Percentiles rank a stretch among this genome's conserved stretches.
phyloP scores from a whole-genome alignment of 2,888 invertebrate species.

The Eupsilia transversa region DNA sequence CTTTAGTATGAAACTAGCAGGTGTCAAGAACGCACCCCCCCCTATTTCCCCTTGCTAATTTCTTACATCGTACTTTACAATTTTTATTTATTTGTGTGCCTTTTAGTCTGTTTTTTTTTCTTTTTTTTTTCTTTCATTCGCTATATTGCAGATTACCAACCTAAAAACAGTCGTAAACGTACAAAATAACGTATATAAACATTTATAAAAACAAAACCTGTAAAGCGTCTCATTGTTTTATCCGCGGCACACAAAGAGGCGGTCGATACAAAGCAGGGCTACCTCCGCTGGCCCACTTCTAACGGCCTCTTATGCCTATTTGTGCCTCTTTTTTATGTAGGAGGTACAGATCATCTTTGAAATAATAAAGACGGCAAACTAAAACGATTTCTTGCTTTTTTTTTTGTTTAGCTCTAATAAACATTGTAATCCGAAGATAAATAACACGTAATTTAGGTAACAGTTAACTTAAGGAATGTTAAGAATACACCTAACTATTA shows the following conservation, averaged over 20 bases:
- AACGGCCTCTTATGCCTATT: slow-evolving; percentile 42
- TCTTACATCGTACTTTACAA: no score
- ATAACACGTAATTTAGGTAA: background rate
- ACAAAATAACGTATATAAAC: background rate
- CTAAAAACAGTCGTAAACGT: background rate
- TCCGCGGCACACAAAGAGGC: slow-evolving; percentile 65
- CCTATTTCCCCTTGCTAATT: no score
- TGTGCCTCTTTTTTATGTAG: slow-evolving; percentile 31
- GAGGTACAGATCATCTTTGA: slow-evolving; percentile 59
- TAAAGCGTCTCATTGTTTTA: slow-evolving; percentile 68
- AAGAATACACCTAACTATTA: background rate
- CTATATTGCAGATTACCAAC: background rate
- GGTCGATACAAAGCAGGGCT: slow-evolving; percentile 66
- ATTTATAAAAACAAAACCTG: slow-evolving; percentile 23
- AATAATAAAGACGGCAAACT: slow-evolving; percentile 38
- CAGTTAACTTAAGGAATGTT: background rate
- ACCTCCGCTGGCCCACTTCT: slow-evolving; percentile 49
- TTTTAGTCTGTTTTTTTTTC: no score
- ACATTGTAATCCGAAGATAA: slow-evolving; percentile 18
- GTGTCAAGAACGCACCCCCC: no score
- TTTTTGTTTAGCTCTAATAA: background rate
- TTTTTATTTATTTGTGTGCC: no score
- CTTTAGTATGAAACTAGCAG: no score
- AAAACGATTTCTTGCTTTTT: background rate
- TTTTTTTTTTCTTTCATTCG: no score